Conservation (phyloP, 1,140 invertebrate genomes). For the Cydia amplana region DNA sequence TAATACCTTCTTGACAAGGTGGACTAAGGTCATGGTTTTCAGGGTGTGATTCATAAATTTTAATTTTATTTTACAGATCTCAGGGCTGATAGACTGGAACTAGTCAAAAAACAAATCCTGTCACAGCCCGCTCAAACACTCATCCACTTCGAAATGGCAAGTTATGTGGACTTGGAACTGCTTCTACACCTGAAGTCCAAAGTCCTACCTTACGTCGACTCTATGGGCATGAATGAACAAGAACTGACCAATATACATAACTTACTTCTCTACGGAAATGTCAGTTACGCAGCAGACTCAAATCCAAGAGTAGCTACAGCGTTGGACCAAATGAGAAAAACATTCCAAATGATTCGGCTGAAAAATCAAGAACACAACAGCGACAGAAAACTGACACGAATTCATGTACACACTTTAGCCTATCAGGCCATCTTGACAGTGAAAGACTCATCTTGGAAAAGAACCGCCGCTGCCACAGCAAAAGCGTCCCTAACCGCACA, state of each 20-base stretch:
- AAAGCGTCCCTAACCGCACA: conserved; percentile 92
- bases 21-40: neutral
- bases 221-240: conserved; percentile 95
- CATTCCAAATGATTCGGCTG: conserved; percentile 82
- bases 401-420: conserved; percentile 93
- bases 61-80: conserved; percentile 77
- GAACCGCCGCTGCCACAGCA: conserved; percentile 88
- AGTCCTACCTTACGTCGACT: conserved; percentile 89
- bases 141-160: conserved; percentile 94
- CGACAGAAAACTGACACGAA: conserved; percentile 83
- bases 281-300: conserved; percentile 88
- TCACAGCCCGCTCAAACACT: conserved; percentile 81
- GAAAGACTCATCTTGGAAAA: conserved; percentile 85
- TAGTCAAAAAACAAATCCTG: conserved; percentile 85
- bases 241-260: conserved; percentile 90
- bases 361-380: conserved; percentile 73
- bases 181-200: conserved; percentile 84
- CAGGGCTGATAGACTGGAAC: conserved; percentile 82
- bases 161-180: conserved; percentile 87
- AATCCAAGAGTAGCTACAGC: conserved; percentile 90
- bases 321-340: conserved; percentile 90
- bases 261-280: conserved; percentile 84
- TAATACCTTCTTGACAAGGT: no score
- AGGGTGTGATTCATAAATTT: neutral
- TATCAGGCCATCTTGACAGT: conserved; percentile 91